Conservation (phyloP, 2,113 vertebrate genomes). For the Taurulus bubalis region DNA sequence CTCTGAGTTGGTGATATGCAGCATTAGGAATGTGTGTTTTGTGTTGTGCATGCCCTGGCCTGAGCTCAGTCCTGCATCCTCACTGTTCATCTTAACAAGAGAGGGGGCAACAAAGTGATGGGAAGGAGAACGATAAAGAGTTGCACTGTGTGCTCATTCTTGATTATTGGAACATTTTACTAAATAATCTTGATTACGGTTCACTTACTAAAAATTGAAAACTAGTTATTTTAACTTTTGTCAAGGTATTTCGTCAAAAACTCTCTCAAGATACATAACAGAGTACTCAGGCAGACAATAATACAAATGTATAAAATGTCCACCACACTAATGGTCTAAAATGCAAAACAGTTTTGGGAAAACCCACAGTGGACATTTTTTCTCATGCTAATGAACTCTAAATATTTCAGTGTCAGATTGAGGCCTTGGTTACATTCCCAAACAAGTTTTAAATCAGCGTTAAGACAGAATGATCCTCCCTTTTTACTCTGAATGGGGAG, state of each 20-base stretch:
- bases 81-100: constrained; percentile 32
- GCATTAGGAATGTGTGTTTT: constrained; percentile 70
- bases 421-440: not conserved
- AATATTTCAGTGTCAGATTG: constrained; percentile 12
- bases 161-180: not conserved
- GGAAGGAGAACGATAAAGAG: not conserved
- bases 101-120: not conserved
- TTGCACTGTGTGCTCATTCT: not conserved
- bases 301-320: not conserved
- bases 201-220: not conserved
- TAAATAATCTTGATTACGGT: not conserved
- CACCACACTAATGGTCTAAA: not conserved
- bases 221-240: not conserved
- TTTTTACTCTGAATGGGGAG: not conserved
- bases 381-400: not conserved
- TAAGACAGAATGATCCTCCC: not conserved
- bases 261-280: not conserved
- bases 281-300: not conserved
- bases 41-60: constrained; percentile 57
- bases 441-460: not conserved
- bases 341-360: not conserved
- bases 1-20: constrained; percentile 58
- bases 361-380: not conserved
- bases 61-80: constrained; percentile 44
- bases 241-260: not conserved